A percentile compares a stretch with the other conserved stretches of the same genome.
Evolutionary conservation across 2,797 vertebrate genomes (phyloP).

Genomic region (Garrulus glandarius): DNA sequence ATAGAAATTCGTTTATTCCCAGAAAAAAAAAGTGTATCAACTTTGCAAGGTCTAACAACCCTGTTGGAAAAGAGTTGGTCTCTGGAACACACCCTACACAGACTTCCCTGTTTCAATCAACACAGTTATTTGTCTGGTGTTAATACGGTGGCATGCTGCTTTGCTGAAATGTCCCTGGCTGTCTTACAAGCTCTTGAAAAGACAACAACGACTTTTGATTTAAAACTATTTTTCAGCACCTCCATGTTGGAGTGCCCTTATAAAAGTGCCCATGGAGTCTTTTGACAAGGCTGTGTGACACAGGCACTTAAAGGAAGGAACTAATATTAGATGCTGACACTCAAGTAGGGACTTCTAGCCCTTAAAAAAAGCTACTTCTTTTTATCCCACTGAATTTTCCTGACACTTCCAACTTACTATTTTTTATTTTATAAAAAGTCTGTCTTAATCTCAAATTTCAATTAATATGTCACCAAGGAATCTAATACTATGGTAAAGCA

Average conservation of each 20-base stretch:
- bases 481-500: neutral
- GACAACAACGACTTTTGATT: conserved; percentile 44
- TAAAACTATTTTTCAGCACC: conserved; percentile 54
- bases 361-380: neutral
- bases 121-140: neutral
- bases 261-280: neutral
- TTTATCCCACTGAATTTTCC: neutral
- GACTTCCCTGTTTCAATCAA: neutral
- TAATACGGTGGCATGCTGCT: conserved; percentile 18
- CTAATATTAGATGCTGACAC: conserved; percentile 9
- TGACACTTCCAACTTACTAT: neutral
- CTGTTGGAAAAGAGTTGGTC: neutral
- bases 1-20: neutral
- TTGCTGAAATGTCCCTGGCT: conserved; percentile 48
- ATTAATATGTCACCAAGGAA: neutral
- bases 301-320: conserved; percentile 23
- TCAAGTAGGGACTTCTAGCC: neutral
- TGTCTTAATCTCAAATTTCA: conserved; percentile 5
- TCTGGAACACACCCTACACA: neutral
- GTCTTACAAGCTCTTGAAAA: conserved; percentile 50
- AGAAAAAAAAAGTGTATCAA: neutral
- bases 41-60: neutral
- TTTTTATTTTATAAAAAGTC: conserved; percentile 20
- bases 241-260: neutral
- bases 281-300: conserved; percentile 10